Conservation (phyloP, 2,888 invertebrate species). For the Allolobophora icterica region DNA sequence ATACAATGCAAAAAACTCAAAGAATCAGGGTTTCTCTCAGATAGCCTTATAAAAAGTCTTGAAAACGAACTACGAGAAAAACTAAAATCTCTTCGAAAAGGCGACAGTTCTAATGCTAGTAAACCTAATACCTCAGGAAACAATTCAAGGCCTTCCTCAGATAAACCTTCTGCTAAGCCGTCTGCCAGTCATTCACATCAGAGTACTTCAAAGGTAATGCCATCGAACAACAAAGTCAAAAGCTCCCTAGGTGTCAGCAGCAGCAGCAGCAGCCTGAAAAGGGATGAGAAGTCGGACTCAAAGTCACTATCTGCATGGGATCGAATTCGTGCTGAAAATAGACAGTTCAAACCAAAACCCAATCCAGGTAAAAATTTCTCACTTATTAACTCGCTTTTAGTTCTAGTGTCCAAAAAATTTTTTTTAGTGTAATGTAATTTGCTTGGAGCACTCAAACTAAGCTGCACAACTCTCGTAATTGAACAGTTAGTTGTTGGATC, state of each 20-base stretch:
- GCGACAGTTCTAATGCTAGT: not conserved
- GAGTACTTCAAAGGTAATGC: not conserved
- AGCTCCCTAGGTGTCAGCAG: not conserved
- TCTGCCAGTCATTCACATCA: not conserved
- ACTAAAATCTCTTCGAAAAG: not conserved
- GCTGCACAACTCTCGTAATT: no score
- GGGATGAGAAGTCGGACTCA: not conserved
- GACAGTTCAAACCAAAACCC: conserved; percentile 20
- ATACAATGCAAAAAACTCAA: conserved; percentile 1
- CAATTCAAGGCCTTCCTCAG: not conserved
- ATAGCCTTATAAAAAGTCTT: conserved; percentile 12
- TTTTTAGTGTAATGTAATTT: no score
- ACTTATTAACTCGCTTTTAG: not conserved
- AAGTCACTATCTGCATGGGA: not conserved
- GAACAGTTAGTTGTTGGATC: no score
- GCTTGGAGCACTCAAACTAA: no score
- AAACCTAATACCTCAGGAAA: not conserved
- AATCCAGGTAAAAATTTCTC: not conserved
- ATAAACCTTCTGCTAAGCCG: not conserved
- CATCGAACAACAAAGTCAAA: not conserved
- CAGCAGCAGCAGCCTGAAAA: not conserved
- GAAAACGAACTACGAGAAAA: conserved; percentile 1
- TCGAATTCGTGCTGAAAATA: not conserved
- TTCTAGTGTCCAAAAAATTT: no score
- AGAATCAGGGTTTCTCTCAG: conserved; percentile 6